Conservation (phyloP, 1,140 invertebrate species). For the Nilaparvata lugens region DNA sequence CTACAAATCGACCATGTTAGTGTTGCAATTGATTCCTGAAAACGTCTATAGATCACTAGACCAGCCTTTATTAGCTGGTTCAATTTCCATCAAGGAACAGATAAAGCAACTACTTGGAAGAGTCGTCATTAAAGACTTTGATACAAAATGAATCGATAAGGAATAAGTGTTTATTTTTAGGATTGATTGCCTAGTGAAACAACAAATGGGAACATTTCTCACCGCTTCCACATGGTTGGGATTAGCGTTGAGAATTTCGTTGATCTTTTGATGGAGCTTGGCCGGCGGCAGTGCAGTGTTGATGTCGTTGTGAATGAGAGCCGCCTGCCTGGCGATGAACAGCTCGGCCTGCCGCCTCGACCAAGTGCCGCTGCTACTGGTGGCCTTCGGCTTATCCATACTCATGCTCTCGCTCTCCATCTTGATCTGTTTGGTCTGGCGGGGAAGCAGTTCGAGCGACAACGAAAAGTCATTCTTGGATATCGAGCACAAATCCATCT, state of each 20-base stretch:
- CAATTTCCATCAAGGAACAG: too few species aligned
- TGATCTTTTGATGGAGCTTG: conserved; percentile 64
- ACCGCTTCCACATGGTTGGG: conserved; percentile 75
- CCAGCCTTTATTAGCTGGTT: too few species aligned
- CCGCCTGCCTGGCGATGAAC: conserved; percentile 76
- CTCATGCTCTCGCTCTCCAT: conserved; percentile 7
- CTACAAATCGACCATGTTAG: too few species aligned
- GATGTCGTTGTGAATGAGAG: conserved; percentile 69
- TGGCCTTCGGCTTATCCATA: conserved; percentile 15
- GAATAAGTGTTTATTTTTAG: too few species aligned
- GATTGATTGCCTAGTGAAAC: too few species aligned
- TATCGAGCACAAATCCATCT: conserved; percentile 35
- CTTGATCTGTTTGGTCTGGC: neutral
- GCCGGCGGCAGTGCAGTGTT: conserved; percentile 63
- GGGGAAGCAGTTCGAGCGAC: neutral
- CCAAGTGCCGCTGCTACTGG: conserved; percentile 42
- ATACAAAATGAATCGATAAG: too few species aligned
- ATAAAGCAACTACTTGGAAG: too few species aligned
- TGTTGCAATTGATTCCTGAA: too few species aligned
- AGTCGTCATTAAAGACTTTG: too few species aligned
- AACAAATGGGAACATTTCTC: conserved; percentile 35
- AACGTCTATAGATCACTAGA: too few species aligned
- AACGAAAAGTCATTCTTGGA: conserved; percentile 34
- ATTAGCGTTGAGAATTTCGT: conserved; percentile 66
- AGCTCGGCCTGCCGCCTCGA: conserved; percentile 78